Evolutionary conservation across 37 sponge, comb jelly and placozoan genomes (phyloP).

Genomic region (Ianthella basta): DNA sequence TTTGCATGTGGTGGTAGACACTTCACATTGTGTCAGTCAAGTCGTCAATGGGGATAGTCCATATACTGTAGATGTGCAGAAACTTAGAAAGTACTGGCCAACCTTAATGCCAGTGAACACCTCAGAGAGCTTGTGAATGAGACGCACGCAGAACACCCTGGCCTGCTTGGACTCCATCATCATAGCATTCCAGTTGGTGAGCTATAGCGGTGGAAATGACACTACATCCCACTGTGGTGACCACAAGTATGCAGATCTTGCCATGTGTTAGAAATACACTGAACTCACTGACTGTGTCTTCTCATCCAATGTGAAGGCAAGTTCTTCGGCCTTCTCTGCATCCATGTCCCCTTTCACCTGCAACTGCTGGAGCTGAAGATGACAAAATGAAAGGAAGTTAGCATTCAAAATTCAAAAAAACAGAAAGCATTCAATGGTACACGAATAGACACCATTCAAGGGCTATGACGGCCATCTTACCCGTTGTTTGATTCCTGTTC

Average conservation of each 20-base stretch:
- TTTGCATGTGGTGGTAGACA: too few relatives aligned
- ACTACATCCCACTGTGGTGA: too few relatives aligned
- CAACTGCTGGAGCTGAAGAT: constrained; percentile 10
- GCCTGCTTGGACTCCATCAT: constrained; percentile 34
- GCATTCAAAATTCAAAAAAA: not conserved
- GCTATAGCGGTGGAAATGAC: not conserved
- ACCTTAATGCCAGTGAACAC: constrained; percentile 44
- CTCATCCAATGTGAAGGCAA: constrained; percentile 24
- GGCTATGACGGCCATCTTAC: not conserved
- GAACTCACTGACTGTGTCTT: constrained; percentile 36
- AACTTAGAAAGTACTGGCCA: not conserved
- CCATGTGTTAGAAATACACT: not conserved
- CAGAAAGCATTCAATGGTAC: too few relatives aligned
- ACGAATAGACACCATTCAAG: too few relatives aligned
- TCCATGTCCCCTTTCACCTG: constrained; percentile 21
- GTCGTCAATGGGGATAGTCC: too few relatives aligned
- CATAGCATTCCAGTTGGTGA: constrained; percentile 45
- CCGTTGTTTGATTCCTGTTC: not conserved
- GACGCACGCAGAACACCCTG: constrained; percentile 39
- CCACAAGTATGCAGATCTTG: not conserved
- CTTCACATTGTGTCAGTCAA: too few relatives aligned
- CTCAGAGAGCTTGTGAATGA: constrained; percentile 46
- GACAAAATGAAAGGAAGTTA: not conserved
- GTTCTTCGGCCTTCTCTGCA: constrained; percentile 22
- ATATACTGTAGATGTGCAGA: too few relatives aligned